These are phyloP conservation scores for Antheraea pernyi DNA, from an alignment of 1,140 invertebrate species.

Conservation along the genomic window DNA sequence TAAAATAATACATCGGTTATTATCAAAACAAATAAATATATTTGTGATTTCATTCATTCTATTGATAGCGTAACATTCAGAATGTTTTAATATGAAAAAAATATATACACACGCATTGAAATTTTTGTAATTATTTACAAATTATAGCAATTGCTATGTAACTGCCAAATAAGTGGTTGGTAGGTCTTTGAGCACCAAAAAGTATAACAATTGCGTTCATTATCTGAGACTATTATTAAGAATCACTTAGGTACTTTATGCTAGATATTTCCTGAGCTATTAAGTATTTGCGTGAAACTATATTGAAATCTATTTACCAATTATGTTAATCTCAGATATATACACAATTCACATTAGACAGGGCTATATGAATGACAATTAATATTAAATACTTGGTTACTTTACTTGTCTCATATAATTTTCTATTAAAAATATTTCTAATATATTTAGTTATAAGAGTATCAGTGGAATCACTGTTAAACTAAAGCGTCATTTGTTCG, in stretches of 20 bases:
- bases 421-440: not conserved
- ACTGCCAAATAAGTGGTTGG: not conserved
- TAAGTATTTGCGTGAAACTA: not conserved
- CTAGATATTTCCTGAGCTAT: no score
- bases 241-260: not conserved
- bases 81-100: no score
- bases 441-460: not conserved
- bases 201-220: not conserved
- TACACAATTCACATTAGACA: not conserved
- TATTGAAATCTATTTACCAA: not conserved
- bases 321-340: not conserved
- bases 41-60: no score
- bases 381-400: not conserved
- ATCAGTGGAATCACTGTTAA: not conserved
- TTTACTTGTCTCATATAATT: not conserved
- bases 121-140: not conserved
- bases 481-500: not conserved
- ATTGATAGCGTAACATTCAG: no score
- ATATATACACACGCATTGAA: not conserved
- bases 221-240: not conserved
- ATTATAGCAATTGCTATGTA: not conserved
- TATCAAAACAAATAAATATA: no score
- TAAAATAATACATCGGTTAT: no score
- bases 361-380: not conserved
- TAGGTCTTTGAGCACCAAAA: not conserved